These are phyloP conservation scores for Epicauta chinensis DNA, from an alignment of 1,140 invertebrate species.

Conservation along the genomic window DNA sequence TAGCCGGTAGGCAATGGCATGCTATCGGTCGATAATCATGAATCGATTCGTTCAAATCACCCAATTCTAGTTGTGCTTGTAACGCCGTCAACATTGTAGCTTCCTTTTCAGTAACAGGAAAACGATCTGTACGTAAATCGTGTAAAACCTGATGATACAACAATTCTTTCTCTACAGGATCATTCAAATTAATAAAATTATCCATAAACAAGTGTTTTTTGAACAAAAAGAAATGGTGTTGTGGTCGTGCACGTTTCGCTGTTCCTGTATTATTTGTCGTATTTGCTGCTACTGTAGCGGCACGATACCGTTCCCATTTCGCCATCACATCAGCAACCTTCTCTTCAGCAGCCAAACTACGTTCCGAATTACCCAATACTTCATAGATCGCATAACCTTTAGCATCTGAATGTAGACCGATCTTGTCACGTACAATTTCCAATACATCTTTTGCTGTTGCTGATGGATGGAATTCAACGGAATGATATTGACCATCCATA, in stretches of 20 bases:
- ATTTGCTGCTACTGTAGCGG: conserved; percentile 49
- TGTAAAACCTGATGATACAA: conserved; percentile 94
- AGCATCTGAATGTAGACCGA: conserved; percentile 78
- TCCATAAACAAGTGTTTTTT: conserved; percentile 92
- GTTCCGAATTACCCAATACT: conserved; percentile 66
- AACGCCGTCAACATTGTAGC: conserved; percentile 92
- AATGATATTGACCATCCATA: conserved; percentile 91
- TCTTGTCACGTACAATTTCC: conserved; percentile 84
- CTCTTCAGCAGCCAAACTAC: conserved; percentile 76
- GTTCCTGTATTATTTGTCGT: conserved; percentile 35
- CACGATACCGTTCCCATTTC: conserved; percentile 85
- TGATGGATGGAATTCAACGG: conserved; percentile 91
- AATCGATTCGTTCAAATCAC: conserved; percentile 65
- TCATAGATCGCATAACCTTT: conserved; percentile 59
- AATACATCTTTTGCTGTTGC: conserved; percentile 88
- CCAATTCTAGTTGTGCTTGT: conserved; percentile 86
- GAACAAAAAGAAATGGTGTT: conserved; percentile 68
- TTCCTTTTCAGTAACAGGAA: conserved; percentile 87
- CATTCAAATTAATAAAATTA: conserved; percentile 74
- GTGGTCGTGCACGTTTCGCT: conserved; percentile 44
- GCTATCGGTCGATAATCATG: conserved; percentile 71
- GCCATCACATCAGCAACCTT: conserved; percentile 92
- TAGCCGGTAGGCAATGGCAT: conserved; percentile 73
- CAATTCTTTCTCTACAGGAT: conserved; percentile 90
- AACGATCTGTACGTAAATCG: conserved; percentile 80